A percentile compares a stretch with the other conserved stretches of the same genome.
Conservation (phyloP, 2,888 invertebrate genomes). For the Microplitis deprimator region DNA sequence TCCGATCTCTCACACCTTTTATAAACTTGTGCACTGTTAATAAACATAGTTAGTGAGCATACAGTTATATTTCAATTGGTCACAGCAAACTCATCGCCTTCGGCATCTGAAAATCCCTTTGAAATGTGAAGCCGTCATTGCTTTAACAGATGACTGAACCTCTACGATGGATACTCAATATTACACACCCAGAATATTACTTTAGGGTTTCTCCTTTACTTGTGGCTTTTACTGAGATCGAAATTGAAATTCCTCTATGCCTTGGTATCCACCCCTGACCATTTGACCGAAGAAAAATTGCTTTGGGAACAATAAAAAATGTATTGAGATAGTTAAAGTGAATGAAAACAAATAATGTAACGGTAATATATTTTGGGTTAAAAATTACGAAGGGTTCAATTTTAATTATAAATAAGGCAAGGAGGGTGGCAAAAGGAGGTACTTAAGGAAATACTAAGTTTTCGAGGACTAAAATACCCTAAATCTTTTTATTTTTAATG, state of each 20-base stretch:
- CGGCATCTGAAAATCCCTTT: background rate
- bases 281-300: slow-evolving; percentile 14
- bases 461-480: too few species aligned
- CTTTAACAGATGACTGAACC: background rate
- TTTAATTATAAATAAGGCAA: too few species aligned
- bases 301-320: background rate
- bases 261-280: slow-evolving; percentile 9
- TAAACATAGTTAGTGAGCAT: background rate
- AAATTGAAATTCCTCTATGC: slow-evolving; percentile 50
- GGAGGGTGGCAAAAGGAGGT: too few species aligned
- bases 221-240: slow-evolving; percentile 47
- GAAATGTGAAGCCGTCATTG: background rate
- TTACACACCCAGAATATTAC: slow-evolving; percentile 34
- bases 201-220: slow-evolving; percentile 43
- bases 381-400: background rate
- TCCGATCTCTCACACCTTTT: background rate
- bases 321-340: background rate
- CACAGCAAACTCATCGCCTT: background rate
- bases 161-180: background rate
- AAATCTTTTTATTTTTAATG: too few species aligned
- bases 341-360: background rate
- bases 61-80: background rate
- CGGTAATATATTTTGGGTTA: background rate
- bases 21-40: background rate
- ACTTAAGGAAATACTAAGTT: too few species aligned